phyloP scores from a whole-genome alignment of 2,113 vertebrate genomes.

The Craseonycteris thonglongyai region DNA sequence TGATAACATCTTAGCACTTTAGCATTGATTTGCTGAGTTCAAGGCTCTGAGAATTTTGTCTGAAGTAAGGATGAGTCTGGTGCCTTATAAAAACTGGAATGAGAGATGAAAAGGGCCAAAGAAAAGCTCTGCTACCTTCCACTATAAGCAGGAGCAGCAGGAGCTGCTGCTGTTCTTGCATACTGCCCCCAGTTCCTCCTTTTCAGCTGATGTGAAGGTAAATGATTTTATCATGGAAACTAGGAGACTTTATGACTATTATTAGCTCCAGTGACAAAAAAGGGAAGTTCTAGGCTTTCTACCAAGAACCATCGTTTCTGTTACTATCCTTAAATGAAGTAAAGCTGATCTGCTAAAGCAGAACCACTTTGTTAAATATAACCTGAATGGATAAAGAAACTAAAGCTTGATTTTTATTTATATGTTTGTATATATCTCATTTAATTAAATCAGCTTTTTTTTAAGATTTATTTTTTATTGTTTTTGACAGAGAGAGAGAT shows the following conservation, averaged over 20 bases:
- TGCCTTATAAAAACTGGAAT: not conserved
- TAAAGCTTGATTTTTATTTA: slow-evolving; percentile 1
- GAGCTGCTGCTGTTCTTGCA: not conserved
- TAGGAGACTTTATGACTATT: not conserved
- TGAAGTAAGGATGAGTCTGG: not conserved
- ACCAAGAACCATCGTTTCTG: not conserved
- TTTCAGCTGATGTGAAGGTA: not conserved
- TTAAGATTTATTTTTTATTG: too few species aligned
- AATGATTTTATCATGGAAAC: not conserved
- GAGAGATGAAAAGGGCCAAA: not conserved
- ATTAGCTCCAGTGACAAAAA: not conserved
- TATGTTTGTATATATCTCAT: not conserved
- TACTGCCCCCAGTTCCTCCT: not conserved
- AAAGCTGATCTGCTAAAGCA: not conserved
- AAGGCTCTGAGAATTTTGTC: not conserved
- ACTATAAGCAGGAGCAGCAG: not conserved
- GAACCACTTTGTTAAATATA: slow-evolving; percentile 23
- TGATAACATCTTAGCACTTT: not conserved
- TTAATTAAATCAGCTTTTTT: not conserved
- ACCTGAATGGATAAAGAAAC: not conserved
- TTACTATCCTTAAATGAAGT: not conserved
- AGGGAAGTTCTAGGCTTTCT: slow-evolving; percentile 6
- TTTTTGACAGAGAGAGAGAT: too few species aligned
- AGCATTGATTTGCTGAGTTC: slow-evolving; percentile 1
- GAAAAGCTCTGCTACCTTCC: not conserved